Evolutionary conservation across 2,888 invertebrate species (phyloP).

Genomic region (Schrankia costaestrigalis): DNA sequence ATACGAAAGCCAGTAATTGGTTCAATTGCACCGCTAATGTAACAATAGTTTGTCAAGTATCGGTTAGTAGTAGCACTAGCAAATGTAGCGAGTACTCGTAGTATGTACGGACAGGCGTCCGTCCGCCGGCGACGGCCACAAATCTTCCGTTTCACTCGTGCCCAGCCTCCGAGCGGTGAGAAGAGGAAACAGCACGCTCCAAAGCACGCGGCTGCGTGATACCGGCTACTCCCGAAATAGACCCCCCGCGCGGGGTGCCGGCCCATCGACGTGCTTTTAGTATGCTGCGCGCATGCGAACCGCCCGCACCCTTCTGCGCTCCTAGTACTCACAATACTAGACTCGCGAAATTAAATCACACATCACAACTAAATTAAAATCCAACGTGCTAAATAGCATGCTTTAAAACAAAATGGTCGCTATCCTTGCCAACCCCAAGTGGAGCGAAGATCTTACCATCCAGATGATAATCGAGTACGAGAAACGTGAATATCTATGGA

Average conservation of each 20-base stretch:
- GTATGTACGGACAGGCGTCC: slow-evolving; percentile 43
- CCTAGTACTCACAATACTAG: slow-evolving; percentile 55
- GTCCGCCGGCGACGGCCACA: slow-evolving; percentile 62
- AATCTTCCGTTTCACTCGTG: slow-evolving; percentile 80
- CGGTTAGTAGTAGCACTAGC: too few species aligned
- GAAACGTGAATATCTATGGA: slow-evolving; percentile 75
- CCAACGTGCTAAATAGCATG: slow-evolving; percentile 48
- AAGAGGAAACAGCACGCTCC: slow-evolving; percentile 78
- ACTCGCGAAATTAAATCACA: slow-evolving; percentile 52
- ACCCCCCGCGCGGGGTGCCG: slow-evolving; percentile 69
- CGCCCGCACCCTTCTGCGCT: slow-evolving; percentile 78
- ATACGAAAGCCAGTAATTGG: slow-evolving; percentile 19
- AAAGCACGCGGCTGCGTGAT: slow-evolving; percentile 79
- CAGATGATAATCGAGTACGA: slow-evolving; percentile 78
- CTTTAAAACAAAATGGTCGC: slow-evolving; percentile 68
- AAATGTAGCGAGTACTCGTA: slow-evolving; percentile 20
- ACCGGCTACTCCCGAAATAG: slow-evolving; percentile 80
- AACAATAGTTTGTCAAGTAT: slow-evolving; percentile 23
- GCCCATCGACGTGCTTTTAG: slow-evolving; percentile 80
- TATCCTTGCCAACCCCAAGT: slow-evolving; percentile 75
- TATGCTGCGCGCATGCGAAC: slow-evolving; percentile 81
- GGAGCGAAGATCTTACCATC: slow-evolving; percentile 76
- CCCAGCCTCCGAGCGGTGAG: slow-evolving; percentile 71
- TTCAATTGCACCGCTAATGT: slow-evolving; percentile 27
- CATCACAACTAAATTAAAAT: slow-evolving; percentile 37